Evolutionary conservation across 2,113 vertebrate genomes (phyloP).

Genomic region (Spheniscus mendiculus): DNA sequence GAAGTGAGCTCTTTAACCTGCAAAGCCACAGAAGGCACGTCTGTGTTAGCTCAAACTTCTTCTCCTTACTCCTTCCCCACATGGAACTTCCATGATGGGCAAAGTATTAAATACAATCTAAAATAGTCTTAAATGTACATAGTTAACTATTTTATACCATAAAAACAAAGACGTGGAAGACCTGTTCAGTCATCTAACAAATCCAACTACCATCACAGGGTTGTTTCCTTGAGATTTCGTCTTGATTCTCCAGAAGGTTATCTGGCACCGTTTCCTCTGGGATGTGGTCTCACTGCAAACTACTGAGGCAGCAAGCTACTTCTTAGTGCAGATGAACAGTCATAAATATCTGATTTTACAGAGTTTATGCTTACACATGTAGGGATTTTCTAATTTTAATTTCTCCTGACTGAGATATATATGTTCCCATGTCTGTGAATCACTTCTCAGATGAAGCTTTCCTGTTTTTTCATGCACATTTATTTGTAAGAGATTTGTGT

Average conservation of each 20-base stretch:
- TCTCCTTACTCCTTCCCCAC: neutral
- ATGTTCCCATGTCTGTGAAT: neutral
- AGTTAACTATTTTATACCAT: neutral
- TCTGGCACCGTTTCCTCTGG: neutral
- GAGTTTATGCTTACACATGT: neutral
- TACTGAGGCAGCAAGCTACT: neutral
- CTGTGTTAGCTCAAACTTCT: neutral
- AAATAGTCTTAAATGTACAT: neutral
- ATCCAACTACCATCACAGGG: neutral
- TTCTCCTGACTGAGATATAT: neutral
- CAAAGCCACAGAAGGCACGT: neutral
- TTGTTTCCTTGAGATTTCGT: neutral
- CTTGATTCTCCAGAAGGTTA: neutral
- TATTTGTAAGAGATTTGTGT: neutral
- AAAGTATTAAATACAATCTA: neutral
- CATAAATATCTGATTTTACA: neutral
- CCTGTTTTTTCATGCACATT: neutral
- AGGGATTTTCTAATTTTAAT: neutral
- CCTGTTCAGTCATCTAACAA: neutral
- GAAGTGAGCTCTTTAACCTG: neutral
- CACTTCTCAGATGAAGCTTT: neutral
- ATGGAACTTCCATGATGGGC: neutral
- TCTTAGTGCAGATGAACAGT: neutral
- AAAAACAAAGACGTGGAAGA: neutral
- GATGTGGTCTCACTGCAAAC: neutral